phyloP scores from a whole-genome alignment of 53 echinoderm and acorn worm genomes.

The Luidia sarsii region DNA sequence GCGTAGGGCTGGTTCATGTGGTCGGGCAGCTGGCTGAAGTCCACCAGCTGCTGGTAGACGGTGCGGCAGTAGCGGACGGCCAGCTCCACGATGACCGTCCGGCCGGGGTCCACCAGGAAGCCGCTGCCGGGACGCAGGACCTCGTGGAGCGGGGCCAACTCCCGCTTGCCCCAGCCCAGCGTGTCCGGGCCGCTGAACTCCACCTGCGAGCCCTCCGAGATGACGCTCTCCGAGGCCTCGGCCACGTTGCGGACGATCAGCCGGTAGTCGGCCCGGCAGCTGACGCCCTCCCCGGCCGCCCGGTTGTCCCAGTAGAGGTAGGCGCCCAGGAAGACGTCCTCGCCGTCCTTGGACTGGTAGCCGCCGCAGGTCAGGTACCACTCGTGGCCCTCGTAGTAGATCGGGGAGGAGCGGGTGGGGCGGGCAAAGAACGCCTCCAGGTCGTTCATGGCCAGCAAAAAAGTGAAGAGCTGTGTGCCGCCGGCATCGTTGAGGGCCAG shows the following conservation, averaged over 20 bases:
- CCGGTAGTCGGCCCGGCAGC: constrained; percentile 88
- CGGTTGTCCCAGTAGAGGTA: constrained; percentile 85
- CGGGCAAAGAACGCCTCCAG: constrained; percentile 75
- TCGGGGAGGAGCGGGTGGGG: constrained; percentile 73
- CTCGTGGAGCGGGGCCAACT: constrained; percentile 83
- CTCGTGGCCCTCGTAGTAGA: constrained; percentile 93
- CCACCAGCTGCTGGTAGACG: constrained; percentile 82
- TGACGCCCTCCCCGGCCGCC: constrained; percentile 74
- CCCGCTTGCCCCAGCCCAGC: constrained; percentile 94
- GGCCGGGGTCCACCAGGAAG: constrained; percentile 83
- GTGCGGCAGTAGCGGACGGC: constrained; percentile 90
- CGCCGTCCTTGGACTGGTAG: constrained; percentile 67
- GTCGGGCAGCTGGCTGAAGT: constrained; percentile 75
- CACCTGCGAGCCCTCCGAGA: constrained; percentile 90
- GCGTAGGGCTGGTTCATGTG: constrained; percentile 77
- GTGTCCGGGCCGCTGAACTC: constrained; percentile 89
- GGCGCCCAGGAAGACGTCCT: constrained; percentile 72
- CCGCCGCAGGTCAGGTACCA: constrained; percentile 94
- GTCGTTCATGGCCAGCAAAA: constrained; percentile 76
- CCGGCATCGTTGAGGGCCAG: constrained; percentile 94
- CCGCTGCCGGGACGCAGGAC: constrained; percentile 80
- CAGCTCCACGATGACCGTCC: constrained; percentile 88
- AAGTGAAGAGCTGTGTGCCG: constrained; percentile 90
- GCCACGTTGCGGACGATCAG: constrained; percentile 89
- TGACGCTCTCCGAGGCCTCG: constrained; percentile 87